These are phyloP conservation scores for Phthorimaea operculella DNA, from an alignment of 1,140 invertebrate species.

Conservation along the genomic window DNA sequence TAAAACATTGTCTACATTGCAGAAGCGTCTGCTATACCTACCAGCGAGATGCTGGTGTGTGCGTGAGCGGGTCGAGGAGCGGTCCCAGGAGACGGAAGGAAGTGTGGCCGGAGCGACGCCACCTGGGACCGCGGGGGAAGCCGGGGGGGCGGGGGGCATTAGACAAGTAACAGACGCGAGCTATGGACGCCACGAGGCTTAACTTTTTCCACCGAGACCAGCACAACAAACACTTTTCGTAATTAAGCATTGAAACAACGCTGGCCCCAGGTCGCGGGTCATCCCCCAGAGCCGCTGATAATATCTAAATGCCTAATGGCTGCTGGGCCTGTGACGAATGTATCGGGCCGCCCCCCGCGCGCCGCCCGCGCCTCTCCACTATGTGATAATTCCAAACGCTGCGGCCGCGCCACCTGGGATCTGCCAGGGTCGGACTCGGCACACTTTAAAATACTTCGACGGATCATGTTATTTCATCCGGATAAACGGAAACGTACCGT, in stretches of 20 bases:
- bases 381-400: conserved; percentile 68
- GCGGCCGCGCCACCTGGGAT: conserved; percentile 66
- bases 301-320: conserved; percentile 68
- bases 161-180: conserved; percentile 25
- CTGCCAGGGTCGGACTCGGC: conserved; percentile 44
- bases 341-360: conserved; percentile 39
- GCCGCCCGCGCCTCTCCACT: conserved; percentile 44
- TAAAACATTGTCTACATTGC: neutral
- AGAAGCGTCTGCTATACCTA: conserved; percentile 7
- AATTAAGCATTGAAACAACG: conserved; percentile 58
- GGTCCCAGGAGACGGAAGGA: conserved; percentile 44
- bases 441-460: neutral
- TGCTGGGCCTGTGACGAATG: conserved; percentile 66
- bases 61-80: conserved; percentile 33
- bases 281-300: conserved; percentile 55
- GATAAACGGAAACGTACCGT: neutral
- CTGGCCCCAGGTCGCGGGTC: conserved; percentile 55
- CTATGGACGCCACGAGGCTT: conserved; percentile 12
- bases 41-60: conserved; percentile 24
- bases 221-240: conserved; percentile 57
- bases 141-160: conserved; percentile 15
- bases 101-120: conserved; percentile 49
- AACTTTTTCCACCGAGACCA: conserved; percentile 24
- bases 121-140: conserved; percentile 45
- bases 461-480: neutral